phyloP scores from a whole-genome alignment of 2,888 invertebrate species.

The Morpho achilles region DNA sequence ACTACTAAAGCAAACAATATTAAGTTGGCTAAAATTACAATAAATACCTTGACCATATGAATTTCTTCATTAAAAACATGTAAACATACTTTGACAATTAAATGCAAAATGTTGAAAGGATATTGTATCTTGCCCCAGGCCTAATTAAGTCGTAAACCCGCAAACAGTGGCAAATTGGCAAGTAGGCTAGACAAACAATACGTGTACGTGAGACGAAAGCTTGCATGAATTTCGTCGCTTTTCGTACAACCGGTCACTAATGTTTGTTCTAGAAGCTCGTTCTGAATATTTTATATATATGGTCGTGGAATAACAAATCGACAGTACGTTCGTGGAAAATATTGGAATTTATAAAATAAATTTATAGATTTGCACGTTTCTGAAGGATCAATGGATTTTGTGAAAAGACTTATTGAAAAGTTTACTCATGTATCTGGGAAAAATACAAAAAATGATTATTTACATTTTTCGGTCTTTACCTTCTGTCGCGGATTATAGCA shows the following conservation, averaged over 20 bases:
- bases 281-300: slow-evolving; percentile 25
- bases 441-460: too few relatives aligned
- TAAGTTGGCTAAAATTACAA: too few relatives aligned
- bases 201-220: slow-evolving; percentile 23
- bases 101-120: neutral
- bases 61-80: too few relatives aligned
- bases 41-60: too few relatives aligned
- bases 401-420: neutral
- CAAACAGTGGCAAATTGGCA: slow-evolving; percentile 24
- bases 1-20: too few relatives aligned
- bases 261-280: slow-evolving; percentile 24
- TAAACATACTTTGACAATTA: neutral
- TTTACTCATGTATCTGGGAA: neutral
- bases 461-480: too few relatives aligned
- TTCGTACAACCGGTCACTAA: slow-evolving; percentile 21
- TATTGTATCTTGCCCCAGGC: slow-evolving; percentile 11
- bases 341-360: slow-evolving; percentile 8
- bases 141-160: slow-evolving; percentile 18
- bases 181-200: slow-evolving; percentile 23
- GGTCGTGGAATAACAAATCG: slow-evolving; percentile 18
- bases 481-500: too few relatives aligned
- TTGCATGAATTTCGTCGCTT: slow-evolving; percentile 21
- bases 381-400: neutral
- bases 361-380: slow-evolving; percentile 7
- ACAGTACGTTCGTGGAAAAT: slow-evolving; percentile 14